Percentiles rank a stretch among this genome's conserved stretches.
phyloP scores from a whole-genome alignment of 2,797 vertebrate species.

The Syngnathus acus region DNA sequence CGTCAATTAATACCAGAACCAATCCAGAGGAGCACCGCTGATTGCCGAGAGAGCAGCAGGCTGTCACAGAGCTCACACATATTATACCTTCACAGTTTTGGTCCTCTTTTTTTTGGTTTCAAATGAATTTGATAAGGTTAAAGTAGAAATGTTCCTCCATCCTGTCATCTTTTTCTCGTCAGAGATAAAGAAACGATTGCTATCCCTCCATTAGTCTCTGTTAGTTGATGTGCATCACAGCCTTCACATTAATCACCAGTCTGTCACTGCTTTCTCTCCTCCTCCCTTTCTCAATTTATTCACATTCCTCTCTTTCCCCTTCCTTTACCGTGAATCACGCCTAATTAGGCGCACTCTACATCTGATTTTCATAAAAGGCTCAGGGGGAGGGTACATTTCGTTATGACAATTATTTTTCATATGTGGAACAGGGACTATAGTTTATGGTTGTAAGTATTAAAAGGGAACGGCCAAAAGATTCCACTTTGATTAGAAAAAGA shows the following conservation, averaged over 20 bases:
- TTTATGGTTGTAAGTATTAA: slow-evolving; percentile 62
- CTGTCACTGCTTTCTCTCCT: slow-evolving; percentile 67
- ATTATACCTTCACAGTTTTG: slow-evolving; percentile 16
- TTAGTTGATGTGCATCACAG: slow-evolving; percentile 65
- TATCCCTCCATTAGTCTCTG: slow-evolving; percentile 54
- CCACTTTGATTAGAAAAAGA: slow-evolving; percentile 37
- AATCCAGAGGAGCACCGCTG: slow-evolving; percentile 67
- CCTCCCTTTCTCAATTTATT: slow-evolving; percentile 71
- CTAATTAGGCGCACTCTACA: slow-evolving; percentile 75
- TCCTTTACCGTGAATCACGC: slow-evolving; percentile 74
- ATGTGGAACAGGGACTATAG: slow-evolving; percentile 62
- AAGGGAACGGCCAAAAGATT: slow-evolving; percentile 47
- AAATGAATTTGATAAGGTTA: not conserved
- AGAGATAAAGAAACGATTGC: slow-evolving; percentile 24
- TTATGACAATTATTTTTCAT: slow-evolving; percentile 71
- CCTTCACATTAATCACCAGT: slow-evolving; percentile 76
- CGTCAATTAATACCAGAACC: slow-evolving; percentile 76
- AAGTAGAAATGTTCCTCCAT: slow-evolving; percentile 9
- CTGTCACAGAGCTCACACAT: slow-evolving; percentile 16
- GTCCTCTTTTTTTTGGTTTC: not conserved
- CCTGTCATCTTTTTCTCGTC: slow-evolving; percentile 23
- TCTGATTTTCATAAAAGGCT: slow-evolving; percentile 75
- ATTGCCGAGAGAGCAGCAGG: slow-evolving; percentile 67
- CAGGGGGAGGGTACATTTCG: slow-evolving; percentile 43
- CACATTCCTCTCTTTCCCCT: slow-evolving; percentile 68